A percentile compares a stretch with the other conserved stretches of the same genome.
These are phyloP conservation scores for Brachyhypopomus gauderio DNA, from an alignment of 2,113 vertebrate genomes.

Conservation along the genomic window DNA sequence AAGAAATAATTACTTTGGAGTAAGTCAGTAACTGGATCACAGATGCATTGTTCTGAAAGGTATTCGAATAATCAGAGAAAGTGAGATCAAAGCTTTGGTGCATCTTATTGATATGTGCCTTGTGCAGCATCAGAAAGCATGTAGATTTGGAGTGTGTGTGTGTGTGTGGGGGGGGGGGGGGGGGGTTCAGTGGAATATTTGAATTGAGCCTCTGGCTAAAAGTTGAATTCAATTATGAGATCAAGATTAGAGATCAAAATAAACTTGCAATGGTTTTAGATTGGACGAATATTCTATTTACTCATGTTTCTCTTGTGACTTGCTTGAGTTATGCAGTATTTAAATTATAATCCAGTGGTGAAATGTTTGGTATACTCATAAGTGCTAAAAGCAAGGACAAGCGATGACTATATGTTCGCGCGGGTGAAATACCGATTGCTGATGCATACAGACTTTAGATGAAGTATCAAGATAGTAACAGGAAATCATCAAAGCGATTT, in stretches of 20 bases:
- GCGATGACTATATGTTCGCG: too few species aligned
- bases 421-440: too few species aligned
- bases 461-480: too few species aligned
- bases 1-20: conserved; percentile 61
- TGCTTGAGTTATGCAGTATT: too few species aligned
- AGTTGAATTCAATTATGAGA: conserved; percentile 9
- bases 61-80: conserved; percentile 55
- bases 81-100: conserved; percentile 63
- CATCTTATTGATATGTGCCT: conserved; percentile 50
- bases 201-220: conserved; percentile 33
- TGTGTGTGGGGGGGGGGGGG: too few species aligned
- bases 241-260: conserved; percentile 3
- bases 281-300: neutral
- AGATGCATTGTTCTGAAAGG: conserved; percentile 56
- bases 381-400: too few species aligned
- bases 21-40: conserved; percentile 52
- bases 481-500: too few species aligned
- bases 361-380: too few species aligned
- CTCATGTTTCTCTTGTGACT: neutral
- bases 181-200: conserved; percentile 37
- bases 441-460: too few species aligned
- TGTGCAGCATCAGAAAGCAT: conserved; percentile 53
- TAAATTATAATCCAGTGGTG: too few species aligned
- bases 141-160: conserved; percentile 47
- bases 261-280: neutral